phyloP scores from a whole-genome alignment of 2,888 invertebrate species.

The Geotrupes spiniger region DNA sequence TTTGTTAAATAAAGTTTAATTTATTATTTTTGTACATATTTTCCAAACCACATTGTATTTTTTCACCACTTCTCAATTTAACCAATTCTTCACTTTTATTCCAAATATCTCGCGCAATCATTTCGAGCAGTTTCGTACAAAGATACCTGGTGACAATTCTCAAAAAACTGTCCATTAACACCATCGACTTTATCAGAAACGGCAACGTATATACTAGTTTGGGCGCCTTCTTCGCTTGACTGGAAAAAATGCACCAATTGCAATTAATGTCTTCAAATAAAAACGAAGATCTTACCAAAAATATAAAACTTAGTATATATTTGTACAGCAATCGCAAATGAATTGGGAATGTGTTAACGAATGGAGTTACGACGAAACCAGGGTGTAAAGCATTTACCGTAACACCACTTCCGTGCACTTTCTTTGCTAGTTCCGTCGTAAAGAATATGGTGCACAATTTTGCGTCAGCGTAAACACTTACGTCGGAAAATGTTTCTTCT shows the following conservation, averaged over 20 bases:
- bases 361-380: conserved; percentile 27
- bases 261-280: not conserved
- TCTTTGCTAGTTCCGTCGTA: conserved; percentile 32
- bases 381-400: conserved; percentile 37
- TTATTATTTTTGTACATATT: no score
- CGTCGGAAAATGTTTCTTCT: not conserved
- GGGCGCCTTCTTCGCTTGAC: conserved; percentile 74
- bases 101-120: conserved; percentile 77
- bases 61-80: conserved; percentile 11
- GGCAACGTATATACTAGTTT: conserved; percentile 74
- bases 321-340: conserved; percentile 3
- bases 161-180: conserved; percentile 73
- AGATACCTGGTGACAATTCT: conserved; percentile 68
- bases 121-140: conserved; percentile 60
- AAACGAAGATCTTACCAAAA: no score
- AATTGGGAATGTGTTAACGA: conserved; percentile 4
- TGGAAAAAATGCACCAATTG: conserved; percentile 58
- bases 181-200: conserved; percentile 69
- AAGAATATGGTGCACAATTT: conserved; percentile 37
- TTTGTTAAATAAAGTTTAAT: no score
- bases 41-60: no score
- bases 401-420: conserved; percentile 29
- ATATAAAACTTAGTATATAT: conserved; percentile 1
- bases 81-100: conserved; percentile 69
- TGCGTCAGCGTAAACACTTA: conserved; percentile 35